Conservation (phyloP, 2,888 invertebrate species). For the Gastracanthus pulcherrimus region DNA sequence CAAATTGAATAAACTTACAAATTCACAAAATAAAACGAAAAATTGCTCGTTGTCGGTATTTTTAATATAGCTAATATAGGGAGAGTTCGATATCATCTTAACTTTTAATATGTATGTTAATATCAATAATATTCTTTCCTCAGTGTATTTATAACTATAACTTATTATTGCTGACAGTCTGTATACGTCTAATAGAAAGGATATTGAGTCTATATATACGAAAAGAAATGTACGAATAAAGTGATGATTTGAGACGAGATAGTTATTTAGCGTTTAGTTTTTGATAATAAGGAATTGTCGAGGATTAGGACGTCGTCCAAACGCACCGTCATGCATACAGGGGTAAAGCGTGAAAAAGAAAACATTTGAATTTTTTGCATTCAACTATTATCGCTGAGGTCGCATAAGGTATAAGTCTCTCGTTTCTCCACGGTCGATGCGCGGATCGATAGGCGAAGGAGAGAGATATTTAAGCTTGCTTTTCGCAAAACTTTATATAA, state of each 20-base stretch:
- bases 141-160: no score
- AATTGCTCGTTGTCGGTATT: no score
- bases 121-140: no score
- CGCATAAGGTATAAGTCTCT: conserved; percentile 22
- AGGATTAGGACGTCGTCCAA: not conserved
- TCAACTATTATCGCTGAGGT: conserved; percentile 34
- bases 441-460: not conserved
- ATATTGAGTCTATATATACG: not conserved
- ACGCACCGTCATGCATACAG: not conserved
- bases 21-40: no score
- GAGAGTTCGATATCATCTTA: no score
- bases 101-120: no score
- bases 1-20: no score
- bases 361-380: conserved; percentile 23
- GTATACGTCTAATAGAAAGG: no score
- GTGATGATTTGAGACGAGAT: not conserved
- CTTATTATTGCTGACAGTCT: no score
- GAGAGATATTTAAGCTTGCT: conserved; percentile 37
- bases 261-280: not conserved
- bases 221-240: not conserved
- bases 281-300: no score
- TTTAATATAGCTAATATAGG: no score
- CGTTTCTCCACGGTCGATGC: conserved; percentile 1
- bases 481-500: conserved; percentile 45
- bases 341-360: no score